Base-by-base conservation (phyloP, 2,113 vertebrate species). In the Pao palembangensis region DNA sequence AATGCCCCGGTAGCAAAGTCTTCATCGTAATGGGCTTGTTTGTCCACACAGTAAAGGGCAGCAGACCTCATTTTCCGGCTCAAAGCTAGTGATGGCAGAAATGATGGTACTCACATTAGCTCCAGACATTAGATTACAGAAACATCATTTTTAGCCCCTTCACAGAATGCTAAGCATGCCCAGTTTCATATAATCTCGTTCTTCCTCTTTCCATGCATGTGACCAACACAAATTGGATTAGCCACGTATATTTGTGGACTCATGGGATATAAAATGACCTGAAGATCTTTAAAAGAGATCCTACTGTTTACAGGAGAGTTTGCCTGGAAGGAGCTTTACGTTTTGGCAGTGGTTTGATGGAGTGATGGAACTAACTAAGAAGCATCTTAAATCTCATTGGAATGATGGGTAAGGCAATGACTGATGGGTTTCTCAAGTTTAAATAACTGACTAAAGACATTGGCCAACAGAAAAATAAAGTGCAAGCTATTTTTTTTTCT, bases 281-380 rank as follows among this genome's bases (percentile, higher is more conserved):
- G 44, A 47, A 47, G n/a, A 47, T 47, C 15, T 17, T 47, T 44
- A 13, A 44, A 16, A 13, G 12, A 13, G 13, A 44, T 44, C 43
- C n/a, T 47, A 2, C 15, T 47, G 44, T n/a, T 55, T 54, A 25
- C 81, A 98, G 96, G 97, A 98, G 83, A 98, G 96, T 79, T 79
- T 99, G 65, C 96, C 95, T 0, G 94, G 94, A 21, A 92, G 96
- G 86, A 98, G 96, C 88, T 99, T 98, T 74, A 98, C 97, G 38
- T 99, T 99, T 87, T 99, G 97, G 97, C 96, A 99, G 82, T 99
- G 97, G 97, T 98, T 99, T 21, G 97, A 99, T 0, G 97, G 97
- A 2, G 96, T 98, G 52, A 98, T 99, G 95, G 97, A 99, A 61
- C 94, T 99, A 58, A 91, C 95, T 43, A 98, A 97, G 87, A 98